phyloP scores from a whole-genome alignment of 2,113 vertebrate species.

The Cottus gobio region DNA sequence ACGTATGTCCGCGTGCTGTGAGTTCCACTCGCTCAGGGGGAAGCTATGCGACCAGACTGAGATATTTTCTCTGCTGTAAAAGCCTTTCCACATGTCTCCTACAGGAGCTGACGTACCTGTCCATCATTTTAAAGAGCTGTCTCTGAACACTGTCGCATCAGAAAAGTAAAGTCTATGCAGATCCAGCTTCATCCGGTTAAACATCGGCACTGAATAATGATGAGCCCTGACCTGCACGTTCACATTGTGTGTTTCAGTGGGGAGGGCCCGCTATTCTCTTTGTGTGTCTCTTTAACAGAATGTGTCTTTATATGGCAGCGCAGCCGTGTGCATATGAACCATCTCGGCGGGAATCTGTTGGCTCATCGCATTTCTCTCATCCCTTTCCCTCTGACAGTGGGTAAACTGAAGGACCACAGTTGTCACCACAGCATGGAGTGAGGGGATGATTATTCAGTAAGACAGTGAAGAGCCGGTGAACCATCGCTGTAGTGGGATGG shows the following conservation, averaged over 20 bases:
- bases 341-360: constrained; percentile 58
- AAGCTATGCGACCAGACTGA: constrained; percentile 47
- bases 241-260: constrained; percentile 14
- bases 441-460: constrained; percentile 29
- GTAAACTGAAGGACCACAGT: constrained; percentile 45
- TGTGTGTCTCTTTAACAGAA: constrained; percentile 36
- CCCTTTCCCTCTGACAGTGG: constrained; percentile 59
- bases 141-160: constrained; percentile 5
- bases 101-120: constrained; percentile 20
- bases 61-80: constrained; percentile 44
- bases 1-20: constrained; percentile 16
- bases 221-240: constrained; percentile 23
- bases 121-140: not conserved
- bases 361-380: constrained; percentile 57
- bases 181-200: constrained; percentile 22
- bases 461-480: constrained; percentile 32
- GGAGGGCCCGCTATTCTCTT: constrained; percentile 16
- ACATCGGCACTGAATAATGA: constrained; percentile 1
- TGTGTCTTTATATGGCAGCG: constrained; percentile 70
- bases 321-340: constrained; percentile 27
- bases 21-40: constrained; percentile 62
- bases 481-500: constrained; percentile 18
- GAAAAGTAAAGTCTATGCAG: constrained; percentile 1
- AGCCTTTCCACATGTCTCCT: constrained; percentile 47
- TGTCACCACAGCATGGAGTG: constrained; percentile 50